Evolutionary conservation across 2,113 vertebrate genomes (phyloP), one percentile per base, ranked within the genome.

Genomic region (Peromyscus polionotus): DNA sequence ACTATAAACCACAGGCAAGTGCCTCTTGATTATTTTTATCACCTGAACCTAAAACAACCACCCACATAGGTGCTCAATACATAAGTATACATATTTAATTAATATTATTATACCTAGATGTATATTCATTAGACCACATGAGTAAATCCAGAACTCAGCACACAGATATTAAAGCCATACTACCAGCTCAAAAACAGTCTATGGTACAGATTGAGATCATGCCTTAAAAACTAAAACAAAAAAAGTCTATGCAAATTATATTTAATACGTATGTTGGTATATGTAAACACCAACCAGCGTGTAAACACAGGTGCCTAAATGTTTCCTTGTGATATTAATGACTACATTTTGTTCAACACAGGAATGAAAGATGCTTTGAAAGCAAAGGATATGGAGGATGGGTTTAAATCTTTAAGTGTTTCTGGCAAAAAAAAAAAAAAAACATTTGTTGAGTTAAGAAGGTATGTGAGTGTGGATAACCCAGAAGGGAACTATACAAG

Each of bases 11-110:
- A 33, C 73, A 13, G 3, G 4, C 5, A 93, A 63, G 12, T n/a
- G 12, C 73, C 59, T 91, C 65, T 20, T 76, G 81, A 45, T 90
- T 83, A 42, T 59, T 86, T 93, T 93, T 91, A 92, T 91, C 26
- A 22, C 36, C 51, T 88, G 48, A 97, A 16, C 2, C 28, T 70
- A 48, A 72, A 91, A 91, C 12, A 61, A 7, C 24, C 33, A 63
- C 36, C 4, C 0, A 75, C 7, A 28, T 7, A 87, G 6, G 8
- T 39, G 26, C 9, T 93, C 13, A 76, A 76, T 33, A 73, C 1
- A 73, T 2, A 8, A 0, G 28, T 13, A 61, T 26, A 3, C n/a
- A 75, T 45, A 68, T 68, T 63, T 85, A 89, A 36, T 65, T 75
- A 77, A 85, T 92, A 19, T 36, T 59, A 7, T n/a, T 48, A 36